Percentiles rank a stretch among this genome's conserved stretches.
phyloP scores from a whole-genome alignment of 2,888 invertebrate species.

The Graphium colonna region DNA sequence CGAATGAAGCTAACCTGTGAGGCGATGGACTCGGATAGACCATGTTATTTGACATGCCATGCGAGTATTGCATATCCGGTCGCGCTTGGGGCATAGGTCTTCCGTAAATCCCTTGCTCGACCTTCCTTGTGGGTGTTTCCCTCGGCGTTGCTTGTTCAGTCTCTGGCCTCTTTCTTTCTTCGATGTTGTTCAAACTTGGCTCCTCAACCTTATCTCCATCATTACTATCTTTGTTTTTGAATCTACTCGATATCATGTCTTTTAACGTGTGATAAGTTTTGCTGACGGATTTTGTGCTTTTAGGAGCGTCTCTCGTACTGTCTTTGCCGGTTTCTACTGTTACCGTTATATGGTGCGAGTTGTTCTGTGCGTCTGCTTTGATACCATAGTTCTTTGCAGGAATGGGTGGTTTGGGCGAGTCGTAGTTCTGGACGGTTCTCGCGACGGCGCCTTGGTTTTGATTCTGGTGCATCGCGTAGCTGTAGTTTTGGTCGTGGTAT shows the following conservation, averaged over 20 bases:
- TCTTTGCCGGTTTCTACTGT: conserved; percentile 82
- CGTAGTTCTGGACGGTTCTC: conserved; percentile 66
- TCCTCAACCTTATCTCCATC: conserved; percentile 78
- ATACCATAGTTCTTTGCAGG: conserved; percentile 69
- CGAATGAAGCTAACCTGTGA: conserved; percentile 66
- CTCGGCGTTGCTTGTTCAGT: conserved; percentile 68
- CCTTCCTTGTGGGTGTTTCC: conserved; percentile 67
- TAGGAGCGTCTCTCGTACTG: conserved; percentile 75
- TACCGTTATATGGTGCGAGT: conserved; percentile 76
- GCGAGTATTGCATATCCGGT: conserved; percentile 70
- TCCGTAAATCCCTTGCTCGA: conserved; percentile 82
- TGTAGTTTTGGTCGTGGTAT: conserved; percentile 77
- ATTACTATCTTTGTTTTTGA: conserved; percentile 82
- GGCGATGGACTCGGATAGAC: conserved; percentile 69
- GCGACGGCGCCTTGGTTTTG: conserved; percentile 58
- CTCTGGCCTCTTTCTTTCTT: conserved; percentile 74
- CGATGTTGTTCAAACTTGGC: conserved; percentile 81
- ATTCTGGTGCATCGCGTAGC: conserved; percentile 66
- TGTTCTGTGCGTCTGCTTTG: conserved; percentile 60
- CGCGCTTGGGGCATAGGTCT: conserved; percentile 77
- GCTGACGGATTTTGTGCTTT: conserved; percentile 83
- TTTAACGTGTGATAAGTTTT: conserved; percentile 91
- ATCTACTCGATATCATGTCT: conserved; percentile 90
- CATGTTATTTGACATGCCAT: conserved; percentile 64
- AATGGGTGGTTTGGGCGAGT: conserved; percentile 68